Percentiles rank a stretch among this genome's conserved stretches.
These are phyloP conservation scores for Prenolepis imparis DNA, from an alignment of 2,888 invertebrate genomes.

Conservation along the genomic window DNA sequence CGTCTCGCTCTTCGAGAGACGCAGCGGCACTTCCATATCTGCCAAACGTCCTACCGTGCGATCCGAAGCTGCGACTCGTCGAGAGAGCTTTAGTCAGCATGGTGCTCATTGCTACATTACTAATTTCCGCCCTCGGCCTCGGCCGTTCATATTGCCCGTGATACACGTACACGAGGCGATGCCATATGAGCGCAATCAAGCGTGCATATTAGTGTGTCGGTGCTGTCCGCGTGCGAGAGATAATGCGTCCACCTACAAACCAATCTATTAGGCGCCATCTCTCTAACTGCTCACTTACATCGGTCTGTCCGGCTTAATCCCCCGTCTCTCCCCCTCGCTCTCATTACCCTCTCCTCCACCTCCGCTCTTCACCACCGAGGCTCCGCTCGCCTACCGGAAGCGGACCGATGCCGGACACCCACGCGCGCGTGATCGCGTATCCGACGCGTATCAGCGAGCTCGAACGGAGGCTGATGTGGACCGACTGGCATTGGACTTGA, in stretches of 20 bases:
- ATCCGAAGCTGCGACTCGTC: slow-evolving; percentile 59
- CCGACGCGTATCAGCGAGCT: slow-evolving; percentile 60
- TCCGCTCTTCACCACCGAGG: slow-evolving; percentile 66
- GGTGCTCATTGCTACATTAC: slow-evolving; percentile 84
- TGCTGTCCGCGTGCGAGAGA: slow-evolving; percentile 76
- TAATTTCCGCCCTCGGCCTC: slow-evolving; percentile 84
- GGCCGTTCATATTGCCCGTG: slow-evolving; percentile 58
- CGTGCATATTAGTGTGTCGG: slow-evolving; percentile 67
- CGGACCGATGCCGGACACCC: slow-evolving; percentile 81
- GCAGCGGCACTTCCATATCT: slow-evolving; percentile 49
- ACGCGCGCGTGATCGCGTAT: slow-evolving; percentile 73
- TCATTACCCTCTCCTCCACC: slow-evolving; percentile 59
- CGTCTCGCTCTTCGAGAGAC: background rate
- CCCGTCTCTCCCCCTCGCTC: slow-evolving; percentile 67
- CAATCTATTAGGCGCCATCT: slow-evolving; percentile 86
- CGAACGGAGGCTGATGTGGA: slow-evolving; percentile 37
- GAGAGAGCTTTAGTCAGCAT: slow-evolving; percentile 77
- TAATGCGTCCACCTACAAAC: slow-evolving; percentile 86
- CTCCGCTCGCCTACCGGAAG: slow-evolving; percentile 80
- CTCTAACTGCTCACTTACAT: slow-evolving; percentile 86
- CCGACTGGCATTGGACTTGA: slow-evolving; percentile 14
- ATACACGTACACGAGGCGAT: slow-evolving; percentile 55
- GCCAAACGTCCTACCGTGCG: slow-evolving; percentile 55
- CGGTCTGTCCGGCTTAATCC: slow-evolving; percentile 68
- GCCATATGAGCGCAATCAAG: slow-evolving; percentile 59